These are phyloP conservation scores for Thymelicus acteon DNA, from an alignment of 2,888 invertebrate species.

Conservation along the genomic window DNA sequence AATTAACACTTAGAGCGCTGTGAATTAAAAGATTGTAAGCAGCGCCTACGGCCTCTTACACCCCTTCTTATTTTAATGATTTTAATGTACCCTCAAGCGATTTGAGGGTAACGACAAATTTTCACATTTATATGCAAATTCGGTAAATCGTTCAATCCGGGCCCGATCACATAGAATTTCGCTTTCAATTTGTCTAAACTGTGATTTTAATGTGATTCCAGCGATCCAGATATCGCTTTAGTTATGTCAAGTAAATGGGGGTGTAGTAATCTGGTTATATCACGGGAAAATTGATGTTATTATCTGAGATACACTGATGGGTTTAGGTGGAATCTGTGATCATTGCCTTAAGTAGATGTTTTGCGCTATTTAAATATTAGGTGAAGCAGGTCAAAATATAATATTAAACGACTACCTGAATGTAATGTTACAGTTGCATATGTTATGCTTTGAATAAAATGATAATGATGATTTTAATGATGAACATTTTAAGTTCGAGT, in stretches of 20 bases:
- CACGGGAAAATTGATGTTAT: constrained; percentile 9
- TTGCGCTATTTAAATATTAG: too few relatives aligned
- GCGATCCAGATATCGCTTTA: constrained; percentile 24
- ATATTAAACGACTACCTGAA: too few relatives aligned
- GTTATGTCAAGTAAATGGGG: constrained; percentile 20
- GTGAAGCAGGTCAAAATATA: too few relatives aligned
- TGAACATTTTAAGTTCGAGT: too few relatives aligned
- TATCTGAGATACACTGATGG: background rate
- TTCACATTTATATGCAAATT: constrained; percentile 52
- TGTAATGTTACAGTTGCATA: too few relatives aligned
- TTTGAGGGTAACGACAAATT: constrained; percentile 39
- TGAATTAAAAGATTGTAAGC: constrained; percentile 41
- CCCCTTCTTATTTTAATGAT: constrained; percentile 42
- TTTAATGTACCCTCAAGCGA: constrained; percentile 44
- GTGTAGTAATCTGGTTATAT: constrained; percentile 2
- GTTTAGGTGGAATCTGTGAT: background rate
- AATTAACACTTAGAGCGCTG: constrained; percentile 41
- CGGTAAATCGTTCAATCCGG: constrained; percentile 47
- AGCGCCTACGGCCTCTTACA: constrained; percentile 34
- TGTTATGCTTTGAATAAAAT: too few relatives aligned
- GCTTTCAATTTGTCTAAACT: constrained; percentile 45
- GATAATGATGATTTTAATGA: too few relatives aligned
- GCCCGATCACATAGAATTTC: constrained; percentile 45
- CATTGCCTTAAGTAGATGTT: background rate
- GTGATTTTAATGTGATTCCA: constrained; percentile 48